These are phyloP conservation scores for Chymomyza amoena DNA, from an alignment of 2,888 invertebrate genomes.

Conservation along the genomic window DNA sequence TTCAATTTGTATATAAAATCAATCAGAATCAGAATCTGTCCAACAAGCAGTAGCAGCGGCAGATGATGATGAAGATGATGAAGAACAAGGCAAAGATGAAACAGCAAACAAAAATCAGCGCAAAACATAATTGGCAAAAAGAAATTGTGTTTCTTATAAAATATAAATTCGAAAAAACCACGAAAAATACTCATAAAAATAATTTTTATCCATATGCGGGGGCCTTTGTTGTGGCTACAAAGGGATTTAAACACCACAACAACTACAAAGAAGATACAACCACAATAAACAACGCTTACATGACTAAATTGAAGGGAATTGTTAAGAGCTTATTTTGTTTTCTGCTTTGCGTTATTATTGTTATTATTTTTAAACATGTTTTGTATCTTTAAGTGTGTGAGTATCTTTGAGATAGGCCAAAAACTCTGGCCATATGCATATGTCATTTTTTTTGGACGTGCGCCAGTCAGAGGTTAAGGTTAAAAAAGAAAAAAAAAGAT, in stretches of 20 bases:
- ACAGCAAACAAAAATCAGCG: conserved; percentile 7
- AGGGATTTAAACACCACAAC: background rate
- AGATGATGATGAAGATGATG: too few relatives aligned
- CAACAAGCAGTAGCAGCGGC: conserved; percentile 8
- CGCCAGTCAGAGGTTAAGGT: background rate
- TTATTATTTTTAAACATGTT: conserved; percentile 10
- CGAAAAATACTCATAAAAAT: conserved; percentile 57
- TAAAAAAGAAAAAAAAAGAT: too few relatives aligned
- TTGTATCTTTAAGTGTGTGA: background rate
- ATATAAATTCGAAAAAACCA: conserved; percentile 47
- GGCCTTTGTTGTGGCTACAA: background rate
- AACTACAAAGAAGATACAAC: background rate
- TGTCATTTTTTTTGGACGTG: background rate
- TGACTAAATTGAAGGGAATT: conserved; percentile 63
- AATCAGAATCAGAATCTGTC: conserved; percentile 51
- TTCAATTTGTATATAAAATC: conserved; percentile 56
- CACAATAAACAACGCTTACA: background rate
- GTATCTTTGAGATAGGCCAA: background rate
- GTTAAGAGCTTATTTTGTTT: conserved; percentile 58
- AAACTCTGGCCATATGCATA: background rate
- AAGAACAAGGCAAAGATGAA: background rate
- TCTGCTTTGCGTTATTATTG: conserved; percentile 41
- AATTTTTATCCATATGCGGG: conserved; percentile 9
- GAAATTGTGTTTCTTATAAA: conserved; percentile 28
- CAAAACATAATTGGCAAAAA: conserved; percentile 31